Evolutionary conservation across 2,888 invertebrate species (phyloP), one percentile per base, ranked within the genome.

Genomic region (Caenorhabditis angaria): DNA sequence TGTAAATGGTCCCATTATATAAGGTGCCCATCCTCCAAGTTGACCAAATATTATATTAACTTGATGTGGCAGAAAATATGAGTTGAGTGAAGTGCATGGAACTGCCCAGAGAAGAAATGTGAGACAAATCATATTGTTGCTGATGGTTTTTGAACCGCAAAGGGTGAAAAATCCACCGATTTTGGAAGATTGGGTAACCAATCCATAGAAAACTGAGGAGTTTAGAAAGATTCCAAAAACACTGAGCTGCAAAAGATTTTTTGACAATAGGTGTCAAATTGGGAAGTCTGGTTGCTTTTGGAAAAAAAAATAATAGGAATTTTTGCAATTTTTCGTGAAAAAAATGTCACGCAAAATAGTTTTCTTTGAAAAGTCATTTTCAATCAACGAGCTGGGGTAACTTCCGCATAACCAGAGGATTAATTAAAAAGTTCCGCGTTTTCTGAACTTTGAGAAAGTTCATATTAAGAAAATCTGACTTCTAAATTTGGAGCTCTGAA

Each of bases 141-240:
- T 62, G 55, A 62, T 27, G 12, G 62, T 55, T 22, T 62, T 62
- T 12, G 62, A 62, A 28, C 28, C 58, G 35, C 58, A 58, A 1
- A 58, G 12, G 5, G n/a, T 58, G 58, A 14, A 58, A 24, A 58
- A 58, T 4, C 58, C 58, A 20, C 58, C 47, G 24, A 58, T 22
- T n/a, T 32, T 35, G 20, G 55, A 10, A 24, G 22, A 55, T 10
- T n/a, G 28, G 14, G 10, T 55, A 8, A 55, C 22, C 20, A 55
- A 8, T 8, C 55, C 55, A 20, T n/a, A 28, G 55, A 55, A 55
- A 20, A 55, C 27, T 8, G 29, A 28, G 18, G 8, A 10, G 55
- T 55, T 55, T 5, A 29, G 5, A 8, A 24, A 14, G 27, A 55
- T 12, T 6, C 55, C 55, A 24, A 28, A 12, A 20, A 35, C 35